These are phyloP conservation scores for Micromussa lordhowensis DNA, from an alignment of 92 coral and sea anemone genomes.

Conservation along the genomic window DNA sequence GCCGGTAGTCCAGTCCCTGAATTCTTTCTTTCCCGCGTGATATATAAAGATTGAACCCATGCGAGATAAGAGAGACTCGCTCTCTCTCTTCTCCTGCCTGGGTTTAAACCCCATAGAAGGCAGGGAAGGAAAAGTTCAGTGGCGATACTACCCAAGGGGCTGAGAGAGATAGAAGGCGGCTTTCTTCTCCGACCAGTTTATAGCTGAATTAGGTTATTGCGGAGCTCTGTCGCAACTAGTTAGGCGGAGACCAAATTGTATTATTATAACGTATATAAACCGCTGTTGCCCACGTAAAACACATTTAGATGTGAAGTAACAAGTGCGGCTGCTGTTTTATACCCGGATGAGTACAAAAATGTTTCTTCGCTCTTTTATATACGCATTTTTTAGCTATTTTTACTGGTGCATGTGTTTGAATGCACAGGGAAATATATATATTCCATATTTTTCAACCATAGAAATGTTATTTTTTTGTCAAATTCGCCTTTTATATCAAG, in stretches of 20 bases:
- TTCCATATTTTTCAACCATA: neutral
- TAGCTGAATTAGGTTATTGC: too few species aligned
- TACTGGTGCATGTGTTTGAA: neutral
- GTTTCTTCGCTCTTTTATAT: neutral
- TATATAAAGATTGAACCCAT: too few species aligned
- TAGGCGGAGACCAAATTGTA: too few species aligned
- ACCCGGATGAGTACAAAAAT: neutral
- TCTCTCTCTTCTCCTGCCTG: too few species aligned
- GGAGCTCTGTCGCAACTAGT: too few species aligned
- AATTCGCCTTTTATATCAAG: neutral
- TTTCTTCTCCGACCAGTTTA: neutral
- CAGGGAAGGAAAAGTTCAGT: neutral
- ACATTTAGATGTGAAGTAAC: neutral
- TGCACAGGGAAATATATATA: neutral
- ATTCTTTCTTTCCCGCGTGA: too few species aligned
- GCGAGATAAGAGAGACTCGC: too few species aligned
- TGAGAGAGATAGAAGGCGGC: neutral
- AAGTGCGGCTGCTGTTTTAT: neutral
- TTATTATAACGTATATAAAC: too few species aligned
- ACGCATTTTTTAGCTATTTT: neutral
- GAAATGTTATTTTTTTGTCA: neutral
- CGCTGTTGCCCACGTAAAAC: too few species aligned
- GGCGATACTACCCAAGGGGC: neutral
- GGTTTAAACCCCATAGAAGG: too few species aligned
- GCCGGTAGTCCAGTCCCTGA: too few species aligned